Evolutionary conservation across 2,113 vertebrate genomes (phyloP).

Genomic region (Haliaeetus leucogaster): DNA sequence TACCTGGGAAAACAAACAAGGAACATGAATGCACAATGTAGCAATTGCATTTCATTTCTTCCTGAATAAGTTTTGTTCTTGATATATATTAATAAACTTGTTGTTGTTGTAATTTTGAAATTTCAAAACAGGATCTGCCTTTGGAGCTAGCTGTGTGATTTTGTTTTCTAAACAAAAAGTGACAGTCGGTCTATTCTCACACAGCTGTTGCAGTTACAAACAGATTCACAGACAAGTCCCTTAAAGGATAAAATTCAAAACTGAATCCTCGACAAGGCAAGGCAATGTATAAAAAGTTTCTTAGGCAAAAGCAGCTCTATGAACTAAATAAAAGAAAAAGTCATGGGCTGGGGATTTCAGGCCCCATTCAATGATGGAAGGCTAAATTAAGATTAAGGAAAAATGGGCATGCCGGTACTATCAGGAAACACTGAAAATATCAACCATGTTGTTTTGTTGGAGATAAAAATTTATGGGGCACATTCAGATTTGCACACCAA

Average conservation of each 20-base stretch:
- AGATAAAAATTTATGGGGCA: neutral
- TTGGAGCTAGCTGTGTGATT: neutral
- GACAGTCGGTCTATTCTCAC: neutral
- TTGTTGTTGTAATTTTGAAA: neutral
- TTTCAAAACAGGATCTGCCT: neutral
- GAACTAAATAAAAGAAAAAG: neutral
- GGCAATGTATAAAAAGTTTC: neutral
- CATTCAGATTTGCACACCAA: neutral
- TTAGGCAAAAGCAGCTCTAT: neutral
- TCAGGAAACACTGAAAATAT: neutral
- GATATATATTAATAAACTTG: neutral
- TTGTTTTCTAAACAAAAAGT: neutral
- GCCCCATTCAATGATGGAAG: neutral
- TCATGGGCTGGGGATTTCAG: neutral
- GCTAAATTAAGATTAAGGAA: neutral
- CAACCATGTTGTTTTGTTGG: neutral
- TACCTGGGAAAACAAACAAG: neutral
- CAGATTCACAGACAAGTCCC: neutral
- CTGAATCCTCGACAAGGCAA: neutral
- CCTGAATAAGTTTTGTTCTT: neutral
- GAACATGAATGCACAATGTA: neutral
- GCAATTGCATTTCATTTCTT: neutral
- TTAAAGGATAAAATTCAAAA: neutral
- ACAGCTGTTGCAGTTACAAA: neutral
- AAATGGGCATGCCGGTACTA: no score